These are phyloP conservation scores for Chiloscyllium plagiosum DNA, from an alignment of 2,113 vertebrate species.

Conservation along the genomic window DNA sequence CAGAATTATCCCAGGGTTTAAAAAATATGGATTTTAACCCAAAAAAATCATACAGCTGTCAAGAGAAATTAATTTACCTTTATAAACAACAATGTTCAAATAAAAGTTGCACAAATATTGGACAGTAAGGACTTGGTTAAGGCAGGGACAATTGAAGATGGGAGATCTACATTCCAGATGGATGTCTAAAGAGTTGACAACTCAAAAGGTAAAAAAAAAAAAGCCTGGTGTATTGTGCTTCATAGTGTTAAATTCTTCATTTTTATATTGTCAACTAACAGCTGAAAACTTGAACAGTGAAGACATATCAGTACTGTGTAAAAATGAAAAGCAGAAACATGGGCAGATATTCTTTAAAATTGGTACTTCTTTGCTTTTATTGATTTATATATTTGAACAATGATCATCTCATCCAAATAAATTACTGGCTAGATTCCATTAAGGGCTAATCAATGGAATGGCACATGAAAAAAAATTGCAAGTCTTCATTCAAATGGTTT, in stretches of 20 bases:
- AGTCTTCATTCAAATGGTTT: conserved; percentile 6
- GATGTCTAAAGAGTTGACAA: neutral
- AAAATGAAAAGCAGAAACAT: neutral
- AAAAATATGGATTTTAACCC: neutral
- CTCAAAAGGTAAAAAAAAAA: too few species aligned
- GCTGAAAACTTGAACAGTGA: neutral
- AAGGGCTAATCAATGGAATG: neutral
- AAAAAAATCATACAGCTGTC: neutral
- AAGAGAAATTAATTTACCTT: neutral
- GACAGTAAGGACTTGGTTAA: too few species aligned
- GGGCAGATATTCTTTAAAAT: neutral
- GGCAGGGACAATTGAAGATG: neutral
- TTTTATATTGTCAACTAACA: neutral
- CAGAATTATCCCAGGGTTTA: neutral
- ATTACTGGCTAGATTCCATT: conserved; percentile 11
- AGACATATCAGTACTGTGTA: neutral
- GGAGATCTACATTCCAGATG: neutral
- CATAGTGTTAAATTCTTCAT: neutral
- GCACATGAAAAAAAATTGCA: neutral
- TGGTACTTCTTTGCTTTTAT: conserved; percentile 8
- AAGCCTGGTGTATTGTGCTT: neutral
- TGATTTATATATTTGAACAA: conserved; percentile 6
- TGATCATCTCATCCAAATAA: conserved; percentile 19
- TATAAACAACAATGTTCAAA: neutral
- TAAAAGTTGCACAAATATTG: neutral